A percentile compares a stretch with the other conserved stretches of the same genome.
These are phyloP conservation scores for Psilopsiagon aurifrons DNA, from an alignment of 2,113 vertebrate species.

Conservation along the genomic window DNA sequence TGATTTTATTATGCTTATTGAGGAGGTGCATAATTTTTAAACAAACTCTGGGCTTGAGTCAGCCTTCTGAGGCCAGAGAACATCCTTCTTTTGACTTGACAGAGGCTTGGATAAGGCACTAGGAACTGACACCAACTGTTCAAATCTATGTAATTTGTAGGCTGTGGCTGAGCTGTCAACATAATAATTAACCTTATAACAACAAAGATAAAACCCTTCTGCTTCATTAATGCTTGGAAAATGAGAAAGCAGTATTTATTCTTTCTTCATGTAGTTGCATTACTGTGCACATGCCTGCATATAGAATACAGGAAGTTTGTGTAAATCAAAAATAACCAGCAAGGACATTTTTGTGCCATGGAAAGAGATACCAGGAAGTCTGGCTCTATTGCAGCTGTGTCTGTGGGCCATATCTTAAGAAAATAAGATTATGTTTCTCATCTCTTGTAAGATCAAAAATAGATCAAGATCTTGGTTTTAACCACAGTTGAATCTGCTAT, in stretches of 20 bases:
- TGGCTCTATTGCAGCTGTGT: background rate
- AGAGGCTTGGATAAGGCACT: background rate
- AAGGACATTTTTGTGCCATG: background rate
- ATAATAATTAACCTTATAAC: conserved; percentile 22
- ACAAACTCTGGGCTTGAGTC: background rate
- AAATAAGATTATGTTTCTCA: background rate
- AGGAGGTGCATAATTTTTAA: background rate
- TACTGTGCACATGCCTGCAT: background rate
- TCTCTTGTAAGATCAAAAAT: background rate
- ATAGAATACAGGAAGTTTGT: background rate
- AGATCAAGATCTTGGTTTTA: background rate
- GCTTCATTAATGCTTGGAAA: background rate
- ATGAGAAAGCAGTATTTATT: conserved; percentile 1
- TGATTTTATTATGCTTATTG: background rate
- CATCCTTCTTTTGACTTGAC: background rate
- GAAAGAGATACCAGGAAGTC: background rate
- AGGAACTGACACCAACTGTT: background rate
- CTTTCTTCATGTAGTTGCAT: background rate
- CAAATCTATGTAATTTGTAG: conserved; percentile 24
- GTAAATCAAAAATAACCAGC: background rate
- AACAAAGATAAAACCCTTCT: conserved; percentile 9
- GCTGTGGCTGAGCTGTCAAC: conserved; percentile 5
- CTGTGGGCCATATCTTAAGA: background rate
- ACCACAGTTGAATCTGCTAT: background rate
- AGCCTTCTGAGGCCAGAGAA: background rate